A percentile compares a stretch with the other conserved stretches of the same genome.
phyloP scores from a whole-genome alignment of 2,888 invertebrate species.

The Timema cristinae region DNA sequence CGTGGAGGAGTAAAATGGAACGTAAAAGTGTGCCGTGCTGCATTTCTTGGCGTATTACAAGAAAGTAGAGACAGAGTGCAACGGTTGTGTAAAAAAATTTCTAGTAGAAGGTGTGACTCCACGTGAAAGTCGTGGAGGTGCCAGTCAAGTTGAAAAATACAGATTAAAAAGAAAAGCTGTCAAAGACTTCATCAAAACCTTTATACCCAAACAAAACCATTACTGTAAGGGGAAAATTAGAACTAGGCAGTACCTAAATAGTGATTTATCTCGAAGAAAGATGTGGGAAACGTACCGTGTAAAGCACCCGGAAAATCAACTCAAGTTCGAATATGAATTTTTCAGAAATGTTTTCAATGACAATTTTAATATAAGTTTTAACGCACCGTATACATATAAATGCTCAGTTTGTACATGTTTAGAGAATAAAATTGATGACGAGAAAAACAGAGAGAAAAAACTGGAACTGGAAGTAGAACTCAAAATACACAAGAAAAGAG shows the following conservation, averaged over 20 bases:
- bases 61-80: neutral
- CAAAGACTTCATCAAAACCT: conserved; percentile 9
- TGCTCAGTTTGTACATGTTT: neutral
- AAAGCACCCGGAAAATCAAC: neutral
- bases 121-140: conserved; percentile 7
- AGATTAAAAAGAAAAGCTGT: no score
- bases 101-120: no score
- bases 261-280: neutral
- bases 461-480: neutral
- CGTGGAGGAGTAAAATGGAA: neutral
- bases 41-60: conserved; percentile 5
- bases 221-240: conserved; percentile 1
- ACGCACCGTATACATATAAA: conserved; percentile 2
- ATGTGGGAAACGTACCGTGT: conserved; percentile 6
- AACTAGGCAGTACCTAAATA: neutral
- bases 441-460: neutral
- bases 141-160: no score
- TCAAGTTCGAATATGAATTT: neutral
- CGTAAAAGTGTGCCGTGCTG: neutral
- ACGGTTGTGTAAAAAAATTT: conserved; percentile 8
- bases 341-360: conserved; percentile 8
- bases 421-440: conserved; percentile 7
- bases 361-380: conserved; percentile 2
- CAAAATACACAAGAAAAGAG: conserved; percentile 1
- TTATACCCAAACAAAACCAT: neutral